Conservation (phyloP, 2,113 vertebrate genomes). For the Mellivora capensis region DNA sequence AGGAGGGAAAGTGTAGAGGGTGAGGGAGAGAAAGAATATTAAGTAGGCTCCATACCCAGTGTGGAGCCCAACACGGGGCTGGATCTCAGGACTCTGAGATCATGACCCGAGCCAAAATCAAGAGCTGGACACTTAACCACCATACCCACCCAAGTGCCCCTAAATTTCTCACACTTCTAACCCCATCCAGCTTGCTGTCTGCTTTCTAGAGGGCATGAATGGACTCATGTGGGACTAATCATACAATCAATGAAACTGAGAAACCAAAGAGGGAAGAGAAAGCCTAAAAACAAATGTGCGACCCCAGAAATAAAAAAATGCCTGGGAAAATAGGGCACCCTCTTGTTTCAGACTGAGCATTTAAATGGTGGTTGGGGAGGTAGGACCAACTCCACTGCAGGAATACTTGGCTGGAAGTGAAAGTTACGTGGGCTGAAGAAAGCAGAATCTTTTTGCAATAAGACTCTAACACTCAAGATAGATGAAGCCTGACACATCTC, state of each 20-base stretch:
- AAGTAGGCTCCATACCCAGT: neutral
- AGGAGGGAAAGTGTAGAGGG: neutral
- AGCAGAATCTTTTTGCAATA: slow-evolving; percentile 50
- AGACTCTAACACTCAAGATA: slow-evolving; percentile 60
- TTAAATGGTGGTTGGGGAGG: neutral
- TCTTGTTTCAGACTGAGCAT: slow-evolving; percentile 6
- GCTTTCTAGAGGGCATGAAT: neutral
- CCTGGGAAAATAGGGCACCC: neutral
- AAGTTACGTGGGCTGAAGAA: slow-evolving; percentile 60
- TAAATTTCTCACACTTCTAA: neutral
- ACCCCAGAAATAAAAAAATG: neutral
- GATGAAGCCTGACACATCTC: slow-evolving; percentile 67
- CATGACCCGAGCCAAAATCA: neutral
- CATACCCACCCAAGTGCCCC: neutral
- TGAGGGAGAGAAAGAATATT: neutral
- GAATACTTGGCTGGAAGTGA: slow-evolving; percentile 42
- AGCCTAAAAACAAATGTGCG: neutral
- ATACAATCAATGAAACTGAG: neutral
- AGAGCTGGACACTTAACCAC: neutral
- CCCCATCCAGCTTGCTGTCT: neutral
- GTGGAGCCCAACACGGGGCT: neutral
- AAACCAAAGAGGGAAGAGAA: neutral
- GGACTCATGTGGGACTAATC: neutral
- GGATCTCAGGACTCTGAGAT: neutral
- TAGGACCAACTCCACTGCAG: neutral